These are phyloP conservation scores for Corvus moneduloides DNA, from an alignment of 2,113 vertebrate species.

Conservation along the genomic window DNA sequence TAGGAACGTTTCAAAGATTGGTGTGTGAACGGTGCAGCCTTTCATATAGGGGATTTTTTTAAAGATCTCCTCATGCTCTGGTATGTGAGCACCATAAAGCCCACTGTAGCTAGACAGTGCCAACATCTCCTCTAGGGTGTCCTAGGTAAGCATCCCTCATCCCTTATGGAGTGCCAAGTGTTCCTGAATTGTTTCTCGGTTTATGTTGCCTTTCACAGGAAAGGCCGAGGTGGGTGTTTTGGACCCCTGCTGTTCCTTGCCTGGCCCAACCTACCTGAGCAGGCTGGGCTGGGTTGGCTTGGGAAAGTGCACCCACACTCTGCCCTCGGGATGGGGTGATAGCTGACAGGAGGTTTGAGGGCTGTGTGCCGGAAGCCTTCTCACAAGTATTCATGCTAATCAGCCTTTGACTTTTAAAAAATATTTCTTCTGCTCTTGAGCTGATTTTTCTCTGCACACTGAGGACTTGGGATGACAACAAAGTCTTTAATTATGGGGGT, in stretches of 20 bases:
- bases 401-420: slow-evolving; percentile 44
- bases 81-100: background rate
- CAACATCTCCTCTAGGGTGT: background rate
- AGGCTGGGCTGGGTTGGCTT: rapidly evolving
- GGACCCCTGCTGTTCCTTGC: background rate
- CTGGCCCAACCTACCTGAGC: background rate
- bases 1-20: background rate
- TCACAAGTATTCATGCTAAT: background rate
- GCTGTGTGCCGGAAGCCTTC: background rate
- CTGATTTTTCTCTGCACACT: slow-evolving; percentile 27
- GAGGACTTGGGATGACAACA: slow-evolving; percentile 33
- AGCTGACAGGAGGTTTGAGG: background rate
- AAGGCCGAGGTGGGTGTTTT: rapidly evolving
- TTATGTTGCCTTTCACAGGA: rapidly evolving
- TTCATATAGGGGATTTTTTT: rapidly evolving
- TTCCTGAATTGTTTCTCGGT: background rate
- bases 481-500: slow-evolving; percentile 49
- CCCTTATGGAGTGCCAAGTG: rapidly evolving
- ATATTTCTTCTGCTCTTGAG: slow-evolving; percentile 35
- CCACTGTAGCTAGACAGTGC: background rate
- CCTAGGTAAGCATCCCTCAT: background rate
- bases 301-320: rapidly evolving
- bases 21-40: background rate
- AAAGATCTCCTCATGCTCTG: background rate
- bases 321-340: background rate